Conservation (phyloP, 2,113 vertebrate genomes). For the Athene noctua region DNA sequence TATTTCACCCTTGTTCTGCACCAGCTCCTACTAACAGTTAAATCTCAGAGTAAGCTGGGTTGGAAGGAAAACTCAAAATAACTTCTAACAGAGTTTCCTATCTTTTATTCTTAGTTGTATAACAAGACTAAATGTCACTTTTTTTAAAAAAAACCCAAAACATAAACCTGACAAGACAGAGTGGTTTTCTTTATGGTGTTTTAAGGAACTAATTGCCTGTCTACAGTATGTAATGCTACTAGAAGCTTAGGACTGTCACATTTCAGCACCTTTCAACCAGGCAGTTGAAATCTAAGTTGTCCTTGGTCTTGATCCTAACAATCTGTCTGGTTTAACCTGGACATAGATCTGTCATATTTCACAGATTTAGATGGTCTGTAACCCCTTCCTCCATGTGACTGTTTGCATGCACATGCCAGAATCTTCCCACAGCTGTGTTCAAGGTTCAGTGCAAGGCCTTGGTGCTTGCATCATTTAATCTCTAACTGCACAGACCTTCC, state of each 20-base stretch:
- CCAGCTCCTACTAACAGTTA: background rate
- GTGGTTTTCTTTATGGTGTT: background rate
- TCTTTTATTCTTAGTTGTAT: background rate
- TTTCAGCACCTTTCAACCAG: conserved; percentile 9
- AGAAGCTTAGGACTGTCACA: background rate
- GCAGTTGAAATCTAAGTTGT: background rate
- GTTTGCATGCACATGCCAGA: background rate
- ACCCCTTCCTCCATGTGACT: background rate
- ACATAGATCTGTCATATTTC: conserved; percentile 39
- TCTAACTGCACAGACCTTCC: conserved; percentile 28
- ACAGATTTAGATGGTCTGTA: background rate
- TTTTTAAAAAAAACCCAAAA: background rate
- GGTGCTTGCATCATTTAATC: conserved; percentile 35
- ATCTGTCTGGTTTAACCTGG: background rate
- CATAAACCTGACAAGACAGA: background rate
- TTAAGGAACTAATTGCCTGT: conserved; percentile 1
- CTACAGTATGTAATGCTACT: background rate
- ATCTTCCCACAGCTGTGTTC: conserved; percentile 40
- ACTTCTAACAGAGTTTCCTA: background rate
- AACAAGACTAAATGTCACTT: background rate
- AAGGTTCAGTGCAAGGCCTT: conserved; percentile 66
- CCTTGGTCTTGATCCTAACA: conserved; percentile 37
- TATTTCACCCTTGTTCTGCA: background rate
- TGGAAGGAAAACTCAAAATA: background rate
- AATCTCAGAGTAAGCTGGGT: background rate